A percentile compares a stretch with the other conserved stretches of the same genome.
These are phyloP conservation scores for Seira musarum DNA, from an alignment of 2,888 invertebrate genomes.

Conservation along the genomic window DNA sequence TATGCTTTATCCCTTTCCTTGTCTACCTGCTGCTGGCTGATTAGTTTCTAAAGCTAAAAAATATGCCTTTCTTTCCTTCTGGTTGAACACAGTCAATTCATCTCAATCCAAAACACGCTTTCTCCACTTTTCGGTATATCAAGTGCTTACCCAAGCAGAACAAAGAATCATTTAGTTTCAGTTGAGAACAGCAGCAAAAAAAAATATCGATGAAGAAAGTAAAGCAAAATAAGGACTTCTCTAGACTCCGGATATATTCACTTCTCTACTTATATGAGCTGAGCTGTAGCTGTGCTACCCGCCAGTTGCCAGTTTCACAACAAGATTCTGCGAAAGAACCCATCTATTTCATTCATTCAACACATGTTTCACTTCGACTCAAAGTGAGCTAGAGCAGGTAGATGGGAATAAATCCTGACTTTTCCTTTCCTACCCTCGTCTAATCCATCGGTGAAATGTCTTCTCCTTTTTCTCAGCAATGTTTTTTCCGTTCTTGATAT, in stretches of 20 bases:
- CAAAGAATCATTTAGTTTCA: constrained; percentile 54
- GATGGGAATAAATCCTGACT: constrained; percentile 37
- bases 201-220: constrained; percentile 4
- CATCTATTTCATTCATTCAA: too few species aligned
- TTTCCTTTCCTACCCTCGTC: constrained; percentile 27
- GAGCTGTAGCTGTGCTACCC: too few species aligned
- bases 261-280: too few species aligned
- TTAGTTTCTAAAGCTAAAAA: constrained; percentile 51
- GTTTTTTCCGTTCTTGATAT: constrained; percentile 8
- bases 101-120: constrained; percentile 59
- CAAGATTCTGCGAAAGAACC: too few species aligned
- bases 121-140: constrained; percentile 59
- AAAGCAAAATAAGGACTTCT: constrained; percentile 7
- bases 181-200: too few species aligned
- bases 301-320: too few species aligned
- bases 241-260: too few species aligned
- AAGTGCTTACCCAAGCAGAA: constrained; percentile 53
- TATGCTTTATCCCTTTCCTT: too few species aligned
- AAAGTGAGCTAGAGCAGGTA: too few species aligned
- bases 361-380: too few species aligned
- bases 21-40: constrained; percentile 35
- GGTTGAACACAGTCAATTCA: constrained; percentile 51
- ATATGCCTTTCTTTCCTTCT: constrained; percentile 26
- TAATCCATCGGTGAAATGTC: constrained; percentile 36
- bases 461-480: background rate